A percentile compares a stretch with the other conserved stretches of the same genome.
These are phyloP conservation scores for Schizothorax lantsangensis DNA, from an alignment of 2,797 vertebrate genomes.

Conservation along the genomic window DNA sequence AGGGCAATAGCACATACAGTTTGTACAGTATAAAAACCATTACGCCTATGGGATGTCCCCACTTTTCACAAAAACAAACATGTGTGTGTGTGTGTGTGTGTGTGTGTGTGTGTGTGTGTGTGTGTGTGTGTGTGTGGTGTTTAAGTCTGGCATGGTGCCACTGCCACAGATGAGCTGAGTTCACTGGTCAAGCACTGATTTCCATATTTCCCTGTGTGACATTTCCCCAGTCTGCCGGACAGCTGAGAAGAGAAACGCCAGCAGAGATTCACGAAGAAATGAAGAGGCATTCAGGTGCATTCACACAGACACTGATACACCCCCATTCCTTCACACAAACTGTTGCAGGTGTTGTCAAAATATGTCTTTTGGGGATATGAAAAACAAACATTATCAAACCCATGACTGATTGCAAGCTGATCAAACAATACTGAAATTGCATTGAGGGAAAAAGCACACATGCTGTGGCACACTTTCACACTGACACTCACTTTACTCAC, in stretches of 20 bases:
- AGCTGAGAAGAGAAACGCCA: constrained; percentile 59
- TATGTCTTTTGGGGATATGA: neutral
- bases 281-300: neutral
- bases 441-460: constrained; percentile 60
- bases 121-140: constrained; percentile 22
- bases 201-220: constrained; percentile 72
- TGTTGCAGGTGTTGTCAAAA: neutral
- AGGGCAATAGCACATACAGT: too few relatives aligned
- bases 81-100: neutral
- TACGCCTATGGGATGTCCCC: too few relatives aligned
- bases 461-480: constrained; percentile 50
- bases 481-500: constrained; percentile 49
- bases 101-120: constrained; percentile 26
- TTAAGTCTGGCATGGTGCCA: constrained; percentile 51
- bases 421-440: constrained; percentile 23
- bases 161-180: constrained; percentile 77
- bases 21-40: too few relatives aligned
- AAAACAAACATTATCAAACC: neutral
- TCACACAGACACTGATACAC: constrained; percentile 3
- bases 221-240: constrained; percentile 60
- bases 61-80: too few relatives aligned
- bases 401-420: constrained; percentile 16
- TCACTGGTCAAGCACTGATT: constrained; percentile 84
- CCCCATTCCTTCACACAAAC: constrained; percentile 23
- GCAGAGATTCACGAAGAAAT: constrained; percentile 29